Evolutionary conservation across 2,113 vertebrate species (phyloP).

Genomic region (Tringa solitaria): DNA sequence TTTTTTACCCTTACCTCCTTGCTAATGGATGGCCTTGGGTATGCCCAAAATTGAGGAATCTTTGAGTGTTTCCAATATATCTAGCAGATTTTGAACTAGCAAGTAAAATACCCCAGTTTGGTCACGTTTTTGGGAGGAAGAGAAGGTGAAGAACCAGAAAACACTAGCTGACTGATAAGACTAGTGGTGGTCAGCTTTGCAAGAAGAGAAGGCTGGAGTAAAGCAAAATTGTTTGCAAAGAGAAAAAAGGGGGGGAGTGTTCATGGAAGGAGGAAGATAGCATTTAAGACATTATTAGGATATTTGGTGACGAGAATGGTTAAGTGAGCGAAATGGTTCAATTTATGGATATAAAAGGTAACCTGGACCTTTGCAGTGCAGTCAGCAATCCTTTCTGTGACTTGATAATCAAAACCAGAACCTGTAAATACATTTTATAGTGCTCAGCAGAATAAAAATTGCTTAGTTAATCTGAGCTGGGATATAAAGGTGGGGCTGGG

Average conservation of each 20-base stretch:
- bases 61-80: neutral
- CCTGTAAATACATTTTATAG: neutral
- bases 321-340: neutral
- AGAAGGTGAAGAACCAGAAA: neutral
- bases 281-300: neutral
- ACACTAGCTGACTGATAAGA: neutral
- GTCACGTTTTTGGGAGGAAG: neutral
- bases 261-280: neutral
- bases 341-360: neutral
- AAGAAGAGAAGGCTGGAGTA: neutral
- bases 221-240: neutral
- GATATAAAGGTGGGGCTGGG: neutral
- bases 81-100: neutral
- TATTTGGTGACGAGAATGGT: neutral
- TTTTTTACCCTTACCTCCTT: neutral
- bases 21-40: neutral
- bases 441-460: neutral
- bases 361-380: neutral
- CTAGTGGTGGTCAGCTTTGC: neutral
- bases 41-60: neutral
- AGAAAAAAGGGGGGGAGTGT: neutral
- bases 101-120: neutral
- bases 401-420: constrained; percentile 15
- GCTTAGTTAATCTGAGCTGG: neutral
- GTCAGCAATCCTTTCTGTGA: neutral